Evolutionary conservation across 2,888 invertebrate species (phyloP).

Genomic region (Gastracanthus pulcherrimus): DNA sequence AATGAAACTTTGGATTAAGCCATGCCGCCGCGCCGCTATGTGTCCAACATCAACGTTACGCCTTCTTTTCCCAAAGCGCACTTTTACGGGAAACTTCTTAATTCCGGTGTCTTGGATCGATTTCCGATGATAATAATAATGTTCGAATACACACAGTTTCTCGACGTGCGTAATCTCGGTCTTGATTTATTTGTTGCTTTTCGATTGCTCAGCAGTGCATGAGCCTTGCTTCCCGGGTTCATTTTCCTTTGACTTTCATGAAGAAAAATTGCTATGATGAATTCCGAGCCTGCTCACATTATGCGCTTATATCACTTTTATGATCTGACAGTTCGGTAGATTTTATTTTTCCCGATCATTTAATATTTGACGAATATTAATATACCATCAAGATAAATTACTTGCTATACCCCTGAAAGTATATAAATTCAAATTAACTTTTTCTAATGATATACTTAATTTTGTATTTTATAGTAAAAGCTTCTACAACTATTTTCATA

Average conservation of each 20-base stretch:
- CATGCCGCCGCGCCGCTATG: background rate
- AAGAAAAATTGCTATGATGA: background rate
- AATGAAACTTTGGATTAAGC: constrained; percentile 27
- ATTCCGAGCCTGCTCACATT: too few species aligned
- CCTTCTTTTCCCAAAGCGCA: background rate
- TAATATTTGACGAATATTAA: too few species aligned
- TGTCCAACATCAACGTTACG: background rate
- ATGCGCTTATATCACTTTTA: too few species aligned
- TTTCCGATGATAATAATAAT: constrained; percentile 8
- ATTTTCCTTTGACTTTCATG: background rate
- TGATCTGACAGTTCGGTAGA: too few species aligned
- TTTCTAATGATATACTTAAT: too few species aligned
- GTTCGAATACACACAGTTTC: background rate
- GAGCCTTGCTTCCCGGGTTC: background rate
- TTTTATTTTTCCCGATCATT: too few species aligned
- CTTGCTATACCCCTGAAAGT: too few species aligned
- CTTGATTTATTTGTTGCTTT: constrained; percentile 15
- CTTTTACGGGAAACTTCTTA: constrained; percentile 2
- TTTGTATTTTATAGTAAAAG: too few species aligned
- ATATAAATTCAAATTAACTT: too few species aligned
- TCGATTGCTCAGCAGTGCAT: background rate
- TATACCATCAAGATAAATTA: too few species aligned
- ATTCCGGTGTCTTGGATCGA: background rate
- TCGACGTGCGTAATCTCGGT: background rate
- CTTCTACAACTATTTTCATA: too few species aligned